Base-by-base conservation (phyloP, 2,113 vertebrate species). In the Seriola dumerili region DNA sequence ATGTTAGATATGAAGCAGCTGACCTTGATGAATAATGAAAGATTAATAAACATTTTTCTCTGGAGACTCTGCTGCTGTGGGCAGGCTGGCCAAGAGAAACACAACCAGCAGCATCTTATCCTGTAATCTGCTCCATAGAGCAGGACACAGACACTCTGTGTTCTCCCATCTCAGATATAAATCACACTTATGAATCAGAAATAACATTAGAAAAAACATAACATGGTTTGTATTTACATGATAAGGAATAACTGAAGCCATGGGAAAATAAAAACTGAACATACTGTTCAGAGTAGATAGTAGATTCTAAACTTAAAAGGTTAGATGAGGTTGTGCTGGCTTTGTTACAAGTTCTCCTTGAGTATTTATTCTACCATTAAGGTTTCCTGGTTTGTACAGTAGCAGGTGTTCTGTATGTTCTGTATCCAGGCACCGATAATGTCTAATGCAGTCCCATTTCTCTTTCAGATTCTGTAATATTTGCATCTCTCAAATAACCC, bases 21-120 rank as follows among this genome's bases (percentile, higher is more conserved):
- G 69, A 87, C 55, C 69, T 61, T 70, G 66, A 86, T 85, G 61
- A 86, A 85, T 76, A 78, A 89, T 88, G 64, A 81, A 84, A 85
- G 76, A 83, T 83, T 85, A 87, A 91, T 88, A 74, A 88, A 72
- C 46, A 67, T 8, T 29, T 79, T 76, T 70, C 61, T 72, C 59
- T 44, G 58, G n/a, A 82, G 68, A 76, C 69, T 71, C 17, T 19
- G 50, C 50, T 29, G 40, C 36, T 63, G 59, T 21, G 23, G 1
- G 42, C 17, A 23, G 68, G 19, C 21, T 2, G 25, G 76, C 80
- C 52, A 69, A 85, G 65, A 78, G 63, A 67, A 75, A 82, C 64
- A 74, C 25, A 19, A 50, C 4, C 69, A 19, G 59, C 44, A 63
- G 25, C 57, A 42, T 71, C 67, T 77, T n/a, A 59, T 78, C 63